A percentile compares a stretch with the other conserved stretches of the same genome.
These are phyloP conservation scores for Hestina assimilis DNA, from an alignment of 1,140 invertebrate genomes.

Conservation along the genomic window DNA sequence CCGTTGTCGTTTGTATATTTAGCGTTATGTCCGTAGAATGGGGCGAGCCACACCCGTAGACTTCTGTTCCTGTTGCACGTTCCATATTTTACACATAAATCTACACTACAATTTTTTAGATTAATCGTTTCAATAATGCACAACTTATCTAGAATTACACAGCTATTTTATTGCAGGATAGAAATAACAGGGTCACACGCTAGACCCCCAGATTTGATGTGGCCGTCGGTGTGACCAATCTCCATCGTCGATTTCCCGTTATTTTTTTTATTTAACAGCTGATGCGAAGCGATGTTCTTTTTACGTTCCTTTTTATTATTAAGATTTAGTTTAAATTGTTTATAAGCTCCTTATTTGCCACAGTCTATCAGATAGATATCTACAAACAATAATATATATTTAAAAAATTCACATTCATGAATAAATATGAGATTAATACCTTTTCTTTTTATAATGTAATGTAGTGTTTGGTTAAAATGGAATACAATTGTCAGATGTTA, in stretches of 20 bases:
- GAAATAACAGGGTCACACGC: constrained; percentile 77
- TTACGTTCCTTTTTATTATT: constrained; percentile 44
- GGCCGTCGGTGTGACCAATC: constrained; percentile 75
- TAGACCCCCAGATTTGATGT: constrained; percentile 77
- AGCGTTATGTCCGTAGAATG: constrained; percentile 85
- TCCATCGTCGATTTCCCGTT: constrained; percentile 71
- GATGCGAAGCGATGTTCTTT: constrained; percentile 64
- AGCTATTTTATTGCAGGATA: constrained; percentile 75
- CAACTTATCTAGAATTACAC: constrained; percentile 69
- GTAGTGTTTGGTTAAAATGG: constrained; percentile 27
- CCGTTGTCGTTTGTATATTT: constrained; percentile 92
- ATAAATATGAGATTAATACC: too few relatives aligned
- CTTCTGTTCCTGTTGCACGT: constrained; percentile 73
- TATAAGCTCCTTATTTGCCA: background rate
- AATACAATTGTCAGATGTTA: constrained; percentile 27
- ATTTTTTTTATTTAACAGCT: constrained; percentile 75
- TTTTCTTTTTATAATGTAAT: background rate
- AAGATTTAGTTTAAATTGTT: background rate
- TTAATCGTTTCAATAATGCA: constrained; percentile 58
- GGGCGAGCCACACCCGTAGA: constrained; percentile 83
- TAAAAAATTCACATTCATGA: too few relatives aligned
- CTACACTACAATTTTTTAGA: constrained; percentile 65
- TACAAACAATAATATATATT: background rate
- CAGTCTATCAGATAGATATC: too few relatives aligned
- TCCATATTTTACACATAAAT: constrained; percentile 75